Conservation (phyloP, 2,113 vertebrate genomes). For the Hydropotes inermis region DNA sequence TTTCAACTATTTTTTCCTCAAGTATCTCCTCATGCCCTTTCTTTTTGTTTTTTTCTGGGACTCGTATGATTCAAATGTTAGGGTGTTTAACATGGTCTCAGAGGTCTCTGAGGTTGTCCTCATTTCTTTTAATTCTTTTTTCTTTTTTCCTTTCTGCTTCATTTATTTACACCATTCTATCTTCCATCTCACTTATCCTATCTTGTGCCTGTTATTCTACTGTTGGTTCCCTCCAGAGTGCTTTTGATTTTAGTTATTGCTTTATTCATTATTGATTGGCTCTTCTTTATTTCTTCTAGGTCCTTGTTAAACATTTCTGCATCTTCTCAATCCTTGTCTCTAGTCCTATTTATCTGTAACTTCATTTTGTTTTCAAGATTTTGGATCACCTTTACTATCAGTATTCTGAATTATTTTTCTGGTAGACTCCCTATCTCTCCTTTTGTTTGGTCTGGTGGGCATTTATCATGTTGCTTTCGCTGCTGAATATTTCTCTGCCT, state of each 20-base stretch:
- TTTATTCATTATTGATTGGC: background rate
- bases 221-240: background rate
- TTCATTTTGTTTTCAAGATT: background rate
- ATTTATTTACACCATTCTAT: background rate
- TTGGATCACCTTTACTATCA: background rate
- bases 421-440: background rate
- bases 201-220: background rate
- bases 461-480: background rate
- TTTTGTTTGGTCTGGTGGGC: background rate
- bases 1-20: background rate
- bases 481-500: background rate
- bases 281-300: background rate
- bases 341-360: background rate
- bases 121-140: background rate
- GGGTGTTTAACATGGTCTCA: background rate
- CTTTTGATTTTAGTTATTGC: background rate
- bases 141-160: background rate
- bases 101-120: background rate
- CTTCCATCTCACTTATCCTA: background rate
- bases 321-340: background rate
- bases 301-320: background rate
- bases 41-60: background rate
- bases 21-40: background rate
- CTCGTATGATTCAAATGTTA: background rate
- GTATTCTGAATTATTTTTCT: background rate